Percentiles rank a stretch among this genome's conserved stretches.
phyloP scores from a whole-genome alignment of 2,113 vertebrate genomes.

The Syrmaticus mikado region DNA sequence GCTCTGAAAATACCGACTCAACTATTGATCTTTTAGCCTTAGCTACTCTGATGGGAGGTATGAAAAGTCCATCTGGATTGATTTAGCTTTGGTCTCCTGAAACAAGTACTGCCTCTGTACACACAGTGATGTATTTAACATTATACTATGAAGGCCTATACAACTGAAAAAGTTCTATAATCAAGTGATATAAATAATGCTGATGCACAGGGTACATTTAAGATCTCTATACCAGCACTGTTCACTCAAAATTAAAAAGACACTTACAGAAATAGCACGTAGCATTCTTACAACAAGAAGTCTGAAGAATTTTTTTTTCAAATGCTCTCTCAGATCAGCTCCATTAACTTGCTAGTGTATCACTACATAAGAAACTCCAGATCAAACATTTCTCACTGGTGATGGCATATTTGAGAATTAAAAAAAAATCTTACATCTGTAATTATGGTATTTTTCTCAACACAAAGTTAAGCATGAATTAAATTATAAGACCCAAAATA shows the following conservation, averaged over 20 bases:
- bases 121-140: conserved; percentile 17
- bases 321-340: neutral
- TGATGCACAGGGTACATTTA: neutral
- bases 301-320: neutral
- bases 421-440: neutral
- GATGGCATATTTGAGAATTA: neutral
- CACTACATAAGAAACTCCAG: neutral
- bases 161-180: neutral
- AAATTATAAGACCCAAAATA: neutral
- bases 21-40: conserved; percentile 47
- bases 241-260: neutral
- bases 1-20: conserved; percentile 37
- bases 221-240: neutral
- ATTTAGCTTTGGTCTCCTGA: conserved; percentile 47
- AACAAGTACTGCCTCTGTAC: conserved; percentile 13
- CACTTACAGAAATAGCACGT: neutral
- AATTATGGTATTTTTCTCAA: neutral
- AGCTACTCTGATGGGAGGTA: conserved; percentile 20
- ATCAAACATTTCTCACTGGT: neutral
- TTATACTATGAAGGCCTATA: neutral
- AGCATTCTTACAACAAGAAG: conserved; percentile 4
- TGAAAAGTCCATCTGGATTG: conserved; percentile 36
- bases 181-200: neutral
- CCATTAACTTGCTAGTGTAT: neutral
- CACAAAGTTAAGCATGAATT: neutral